Conservation (phyloP, 2,797 vertebrate species). For the Diplodus sargus region DNA sequence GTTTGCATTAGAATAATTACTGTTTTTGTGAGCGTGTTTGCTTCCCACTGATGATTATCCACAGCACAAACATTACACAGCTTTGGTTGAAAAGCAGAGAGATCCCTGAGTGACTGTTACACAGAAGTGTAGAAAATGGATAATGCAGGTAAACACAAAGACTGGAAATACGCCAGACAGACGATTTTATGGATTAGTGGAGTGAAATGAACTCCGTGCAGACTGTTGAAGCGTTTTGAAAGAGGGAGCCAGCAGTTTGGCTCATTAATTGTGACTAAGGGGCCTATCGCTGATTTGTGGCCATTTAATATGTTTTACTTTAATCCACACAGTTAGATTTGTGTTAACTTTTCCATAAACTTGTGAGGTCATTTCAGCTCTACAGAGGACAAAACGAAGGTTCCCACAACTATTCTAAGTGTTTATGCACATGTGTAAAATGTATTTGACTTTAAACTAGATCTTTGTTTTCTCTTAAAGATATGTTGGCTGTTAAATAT, state of each 20-base stretch:
- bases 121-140: constrained; percentile 72
- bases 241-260: constrained; percentile 55
- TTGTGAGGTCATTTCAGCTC: neutral
- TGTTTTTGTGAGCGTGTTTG: constrained; percentile 5
- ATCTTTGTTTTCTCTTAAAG: no score
- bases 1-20: constrained; percentile 28
- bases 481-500: no score
- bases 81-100: constrained; percentile 39
- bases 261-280: constrained; percentile 64
- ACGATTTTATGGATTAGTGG: constrained; percentile 71
- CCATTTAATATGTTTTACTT: constrained; percentile 47
- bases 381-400: neutral
- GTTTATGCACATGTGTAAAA: no score
- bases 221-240: constrained; percentile 58
- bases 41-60: constrained; percentile 30
- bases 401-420: neutral
- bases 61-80: constrained; percentile 35
- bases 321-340: constrained; percentile 14
- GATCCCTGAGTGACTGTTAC: constrained; percentile 52
- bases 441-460: no score
- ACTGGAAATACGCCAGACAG: constrained; percentile 46
- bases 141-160: constrained; percentile 63
- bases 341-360: constrained; percentile 21
- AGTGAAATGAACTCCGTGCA: constrained; percentile 58
- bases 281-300: constrained; percentile 41